These are phyloP conservation scores for Notolabrus celidotus DNA, from an alignment of 2,797 vertebrate genomes.

Conservation along the genomic window DNA sequence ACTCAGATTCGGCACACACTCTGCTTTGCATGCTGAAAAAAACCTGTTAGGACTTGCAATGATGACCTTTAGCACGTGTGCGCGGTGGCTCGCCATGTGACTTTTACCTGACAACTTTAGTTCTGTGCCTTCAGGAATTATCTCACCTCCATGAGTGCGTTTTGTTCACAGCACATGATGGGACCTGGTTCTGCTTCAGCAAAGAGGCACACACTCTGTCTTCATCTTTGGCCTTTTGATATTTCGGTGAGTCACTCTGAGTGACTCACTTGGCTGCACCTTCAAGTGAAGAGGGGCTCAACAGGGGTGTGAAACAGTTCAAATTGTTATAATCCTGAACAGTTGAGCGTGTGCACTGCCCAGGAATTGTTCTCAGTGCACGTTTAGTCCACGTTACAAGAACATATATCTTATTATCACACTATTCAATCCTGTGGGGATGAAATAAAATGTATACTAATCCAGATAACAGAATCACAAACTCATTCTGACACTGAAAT, in stretches of 20 bases:
- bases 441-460: too few relatives aligned
- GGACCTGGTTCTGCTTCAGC: constrained; percentile 14
- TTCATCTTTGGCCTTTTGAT: constrained; percentile 44
- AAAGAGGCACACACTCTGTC: constrained; percentile 37
- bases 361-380: neutral
- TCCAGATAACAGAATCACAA: neutral
- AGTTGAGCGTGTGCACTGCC: neutral
- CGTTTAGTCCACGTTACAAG: neutral
- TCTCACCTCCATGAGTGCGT: constrained; percentile 35
- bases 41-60: constrained; percentile 1
- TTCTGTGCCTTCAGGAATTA: constrained; percentile 31
- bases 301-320: constrained; percentile 24
- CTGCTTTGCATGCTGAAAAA: too few relatives aligned
- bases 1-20: neutral
- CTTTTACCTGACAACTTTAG: constrained; percentile 32
- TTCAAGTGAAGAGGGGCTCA: constrained; percentile 31
- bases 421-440: neutral
- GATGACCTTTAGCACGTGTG: constrained; percentile 12
- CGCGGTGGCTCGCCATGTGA: neutral
- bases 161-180: constrained; percentile 7
- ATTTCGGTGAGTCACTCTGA: constrained; percentile 34
- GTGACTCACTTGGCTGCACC: constrained; percentile 47
- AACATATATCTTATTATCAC: neutral
- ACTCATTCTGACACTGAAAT: too few relatives aligned
- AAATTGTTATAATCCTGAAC: constrained; percentile 13